Evolutionary conservation across 2,113 vertebrate species (phyloP).

Genomic region (Hepsetus odoe): DNA sequence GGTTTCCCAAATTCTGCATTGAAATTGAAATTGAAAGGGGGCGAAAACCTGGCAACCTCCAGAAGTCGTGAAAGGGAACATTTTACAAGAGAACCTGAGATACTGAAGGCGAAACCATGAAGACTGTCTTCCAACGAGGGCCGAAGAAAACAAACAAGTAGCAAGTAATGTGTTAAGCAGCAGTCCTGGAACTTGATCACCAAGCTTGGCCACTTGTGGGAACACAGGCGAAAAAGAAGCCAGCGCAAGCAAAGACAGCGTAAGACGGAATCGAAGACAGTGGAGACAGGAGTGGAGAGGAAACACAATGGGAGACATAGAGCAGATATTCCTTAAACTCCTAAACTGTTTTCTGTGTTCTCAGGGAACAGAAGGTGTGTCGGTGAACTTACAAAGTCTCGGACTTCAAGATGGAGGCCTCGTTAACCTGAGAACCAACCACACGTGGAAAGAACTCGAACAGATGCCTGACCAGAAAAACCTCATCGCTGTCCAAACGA

Average conservation of each 20-base stretch:
- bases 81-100: conserved; percentile 20
- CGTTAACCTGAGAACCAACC: too few relatives aligned
- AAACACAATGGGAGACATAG: background rate
- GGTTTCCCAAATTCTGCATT: conserved; percentile 13
- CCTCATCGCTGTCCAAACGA: too few relatives aligned
- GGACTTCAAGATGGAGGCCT: too few relatives aligned
- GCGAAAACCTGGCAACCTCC: background rate
- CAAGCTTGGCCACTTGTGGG: background rate
- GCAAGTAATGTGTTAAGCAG: background rate
- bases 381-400: too few relatives aligned
- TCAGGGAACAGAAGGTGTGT: too few relatives aligned
- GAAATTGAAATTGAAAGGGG: background rate
- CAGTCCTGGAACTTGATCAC: background rate
- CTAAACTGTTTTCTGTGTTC: too few relatives aligned
- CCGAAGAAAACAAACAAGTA: background rate
- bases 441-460: background rate
- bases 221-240: background rate
- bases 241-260: too few relatives aligned
- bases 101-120: background rate
- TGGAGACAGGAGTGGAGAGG: background rate
- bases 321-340: too few relatives aligned
- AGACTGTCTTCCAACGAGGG: background rate
- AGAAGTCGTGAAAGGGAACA: background rate
- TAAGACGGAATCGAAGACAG: too few relatives aligned
- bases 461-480: background rate